Conservation (phyloP, 2,888 invertebrate species). For the Oligia latruncula region DNA sequence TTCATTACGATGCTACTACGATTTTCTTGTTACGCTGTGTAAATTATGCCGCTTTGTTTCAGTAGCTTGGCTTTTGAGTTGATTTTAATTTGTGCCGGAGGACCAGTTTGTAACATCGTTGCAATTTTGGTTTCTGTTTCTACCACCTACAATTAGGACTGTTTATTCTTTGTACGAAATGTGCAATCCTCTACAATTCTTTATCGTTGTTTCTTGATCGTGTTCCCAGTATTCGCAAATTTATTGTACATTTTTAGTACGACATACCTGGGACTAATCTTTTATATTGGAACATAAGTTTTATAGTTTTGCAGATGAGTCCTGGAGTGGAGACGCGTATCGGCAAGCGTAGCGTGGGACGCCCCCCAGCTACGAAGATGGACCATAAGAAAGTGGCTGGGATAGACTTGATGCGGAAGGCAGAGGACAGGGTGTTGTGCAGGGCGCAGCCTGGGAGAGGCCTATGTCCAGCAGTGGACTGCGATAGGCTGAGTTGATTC, state of each 20-base stretch:
- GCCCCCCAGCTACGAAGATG: no score
- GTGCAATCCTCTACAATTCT: background rate
- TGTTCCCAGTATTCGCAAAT: background rate
- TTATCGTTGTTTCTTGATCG: background rate
- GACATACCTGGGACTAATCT: background rate
- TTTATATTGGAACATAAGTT: no score
- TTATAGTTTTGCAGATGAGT: background rate
- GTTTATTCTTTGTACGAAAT: background rate
- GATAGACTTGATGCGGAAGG: background rate
- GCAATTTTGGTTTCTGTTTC: background rate
- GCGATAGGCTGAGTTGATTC: no score
- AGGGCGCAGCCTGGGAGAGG: no score
- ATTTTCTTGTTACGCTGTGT: conserved; percentile 40
- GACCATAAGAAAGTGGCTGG: no score
- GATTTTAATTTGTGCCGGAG: conserved; percentile 11
- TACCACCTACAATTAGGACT: background rate
- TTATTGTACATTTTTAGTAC: background rate
- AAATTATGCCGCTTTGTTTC: conserved; percentile 37
- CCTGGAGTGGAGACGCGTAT: background rate
- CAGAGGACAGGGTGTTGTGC: background rate
- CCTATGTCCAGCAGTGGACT: no score
- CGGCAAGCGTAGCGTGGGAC: background rate
- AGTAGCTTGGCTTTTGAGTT: conserved; percentile 4
- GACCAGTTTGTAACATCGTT: background rate
- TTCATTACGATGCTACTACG: conserved; percentile 45